phyloP scores from a whole-genome alignment of 2,113 vertebrate species.

The Hippocampus zosterae region DNA sequence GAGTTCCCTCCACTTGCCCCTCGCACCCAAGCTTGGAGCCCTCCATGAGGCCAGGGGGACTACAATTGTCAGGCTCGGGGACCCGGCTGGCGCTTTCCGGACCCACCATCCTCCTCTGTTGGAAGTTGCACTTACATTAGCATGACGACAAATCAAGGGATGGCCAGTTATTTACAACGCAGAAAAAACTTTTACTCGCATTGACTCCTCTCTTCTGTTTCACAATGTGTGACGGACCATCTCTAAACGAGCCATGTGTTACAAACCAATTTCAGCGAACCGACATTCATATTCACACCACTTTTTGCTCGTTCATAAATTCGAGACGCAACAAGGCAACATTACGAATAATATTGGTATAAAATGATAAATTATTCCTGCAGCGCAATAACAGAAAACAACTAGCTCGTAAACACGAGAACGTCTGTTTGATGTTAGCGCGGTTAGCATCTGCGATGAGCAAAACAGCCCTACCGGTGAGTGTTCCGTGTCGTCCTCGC shows the following conservation, averaged over 20 bases:
- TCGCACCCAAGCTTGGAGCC: conserved; percentile 56
- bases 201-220: not conserved
- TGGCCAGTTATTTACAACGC: not conserved
- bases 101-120: conserved; percentile 80
- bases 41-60: conserved; percentile 61
- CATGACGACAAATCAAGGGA: not conserved
- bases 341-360: not conserved
- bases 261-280: not conserved
- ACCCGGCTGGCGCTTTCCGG: conserved; percentile 75
- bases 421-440: conserved; percentile 8
- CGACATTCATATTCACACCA: conserved; percentile 12
- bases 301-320: not conserved
- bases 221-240: not conserved
- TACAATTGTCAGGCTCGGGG: conserved; percentile 66
- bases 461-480: conserved; percentile 54
- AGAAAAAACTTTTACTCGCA: not conserved
- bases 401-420: accelerated
- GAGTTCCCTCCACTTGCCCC: conserved; percentile 35
- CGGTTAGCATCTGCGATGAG: conserved; percentile 37
- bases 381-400: not conserved
- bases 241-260: not conserved
- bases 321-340: not conserved
- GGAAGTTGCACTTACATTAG: not conserved
- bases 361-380: not conserved
- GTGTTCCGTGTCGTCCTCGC: conserved; percentile 51